Evolutionary conservation across 2,888 invertebrate species (phyloP).

Genomic region (Portevinia maculata): DNA sequence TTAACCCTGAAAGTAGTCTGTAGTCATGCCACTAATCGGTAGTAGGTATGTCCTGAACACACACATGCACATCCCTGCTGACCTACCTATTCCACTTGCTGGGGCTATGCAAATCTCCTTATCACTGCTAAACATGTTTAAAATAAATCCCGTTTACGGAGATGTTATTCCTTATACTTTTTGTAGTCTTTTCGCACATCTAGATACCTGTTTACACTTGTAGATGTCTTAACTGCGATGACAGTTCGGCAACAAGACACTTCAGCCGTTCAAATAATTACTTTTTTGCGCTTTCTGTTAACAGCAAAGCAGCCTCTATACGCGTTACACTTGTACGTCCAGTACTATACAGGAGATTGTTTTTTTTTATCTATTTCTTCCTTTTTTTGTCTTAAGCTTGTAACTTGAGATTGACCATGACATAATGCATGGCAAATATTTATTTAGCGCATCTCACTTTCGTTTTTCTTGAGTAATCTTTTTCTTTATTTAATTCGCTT

Average conservation of each 20-base stretch:
- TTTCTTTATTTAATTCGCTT: not conserved
- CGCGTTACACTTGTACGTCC: not conserved
- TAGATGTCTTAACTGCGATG: slow-evolving; percentile 4
- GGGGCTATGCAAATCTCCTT: no score
- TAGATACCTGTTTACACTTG: not conserved
- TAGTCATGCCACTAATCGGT: no score
- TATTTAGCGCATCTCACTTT: slow-evolving; percentile 21
- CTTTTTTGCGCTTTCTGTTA: slow-evolving; percentile 15
- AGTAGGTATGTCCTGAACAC: no score
- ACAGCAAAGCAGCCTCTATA: not conserved
- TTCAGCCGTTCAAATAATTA: slow-evolving; percentile 31
- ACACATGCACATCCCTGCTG: no score
- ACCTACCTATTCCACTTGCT: no score
- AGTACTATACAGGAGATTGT: not conserved
- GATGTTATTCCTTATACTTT: not conserved
- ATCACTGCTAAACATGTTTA: no score
- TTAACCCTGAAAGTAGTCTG: no score
- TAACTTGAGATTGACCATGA: no score
- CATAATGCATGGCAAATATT: no score
- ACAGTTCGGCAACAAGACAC: not conserved
- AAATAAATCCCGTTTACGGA: not conserved
- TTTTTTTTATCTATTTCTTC: no score
- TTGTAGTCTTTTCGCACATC: not conserved
- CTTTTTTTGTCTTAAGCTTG: no score
- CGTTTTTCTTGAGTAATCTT: not conserved